A percentile compares a stretch with the other conserved stretches of the same genome.
These are phyloP conservation scores for Camelus bactrianus DNA, from an alignment of 2,113 vertebrate species.

Conservation along the genomic window DNA sequence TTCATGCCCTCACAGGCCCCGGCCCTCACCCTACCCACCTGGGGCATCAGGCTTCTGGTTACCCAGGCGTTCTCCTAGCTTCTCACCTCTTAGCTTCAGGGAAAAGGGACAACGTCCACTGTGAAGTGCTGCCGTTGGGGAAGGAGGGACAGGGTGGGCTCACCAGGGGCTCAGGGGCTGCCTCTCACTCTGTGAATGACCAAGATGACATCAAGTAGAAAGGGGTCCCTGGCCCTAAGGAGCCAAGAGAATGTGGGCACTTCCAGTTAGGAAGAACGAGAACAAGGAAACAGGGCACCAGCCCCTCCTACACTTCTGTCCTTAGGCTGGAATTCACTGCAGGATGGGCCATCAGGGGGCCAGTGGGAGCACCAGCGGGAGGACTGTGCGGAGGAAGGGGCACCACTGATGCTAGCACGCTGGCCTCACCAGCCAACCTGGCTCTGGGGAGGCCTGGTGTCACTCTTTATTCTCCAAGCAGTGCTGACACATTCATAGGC, in stretches of 20 bases:
- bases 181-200: neutral
- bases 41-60: neutral
- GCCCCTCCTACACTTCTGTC: neutral
- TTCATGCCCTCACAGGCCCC: accelerated
- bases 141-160: neutral
- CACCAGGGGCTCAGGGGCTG: neutral
- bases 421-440: neutral
- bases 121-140: neutral
- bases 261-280: neutral
- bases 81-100: neutral
- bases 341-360: neutral
- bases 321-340: accelerated
- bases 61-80: neutral
- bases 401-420: accelerated
- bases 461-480: neutral
- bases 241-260: neutral
- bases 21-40: accelerated
- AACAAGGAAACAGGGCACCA: neutral
- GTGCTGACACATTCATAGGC: neutral
- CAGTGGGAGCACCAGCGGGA: accelerated
- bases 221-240: neutral
- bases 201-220: neutral
- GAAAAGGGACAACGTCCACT: neutral
- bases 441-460: neutral
- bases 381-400: neutral